These are phyloP conservation scores for Cacoxenus indagator DNA, from an alignment of 2,888 invertebrate species.

Conservation along the genomic window DNA sequence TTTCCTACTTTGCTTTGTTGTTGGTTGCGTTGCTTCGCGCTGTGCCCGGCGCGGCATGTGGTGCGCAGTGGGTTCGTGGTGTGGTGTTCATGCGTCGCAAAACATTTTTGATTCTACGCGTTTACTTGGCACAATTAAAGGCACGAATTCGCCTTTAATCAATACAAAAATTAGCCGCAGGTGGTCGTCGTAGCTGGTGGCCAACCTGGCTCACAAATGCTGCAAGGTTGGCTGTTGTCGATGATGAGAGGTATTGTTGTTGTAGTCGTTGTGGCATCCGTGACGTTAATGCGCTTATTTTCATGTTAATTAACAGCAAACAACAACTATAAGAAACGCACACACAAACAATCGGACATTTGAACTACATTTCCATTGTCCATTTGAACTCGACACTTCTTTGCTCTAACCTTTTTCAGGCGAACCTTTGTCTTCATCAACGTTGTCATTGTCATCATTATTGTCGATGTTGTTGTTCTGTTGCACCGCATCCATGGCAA, in stretches of 20 bases:
- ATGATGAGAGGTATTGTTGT: too few species aligned
- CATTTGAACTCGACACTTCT: slow-evolving; percentile 8
- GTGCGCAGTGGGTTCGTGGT: background rate
- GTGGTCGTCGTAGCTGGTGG: background rate
- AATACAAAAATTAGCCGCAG: background rate
- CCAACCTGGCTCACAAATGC: background rate
- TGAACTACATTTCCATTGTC: background rate
- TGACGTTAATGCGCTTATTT: slow-evolving; percentile 57
- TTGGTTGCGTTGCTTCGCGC: background rate
- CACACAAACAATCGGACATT: slow-evolving; percentile 10
- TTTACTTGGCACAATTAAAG: background rate
- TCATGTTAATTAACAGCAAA: slow-evolving; percentile 57
- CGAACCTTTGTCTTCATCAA: slow-evolving; percentile 18
- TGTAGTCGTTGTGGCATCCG: slow-evolving; percentile 32
- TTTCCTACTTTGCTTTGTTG: background rate
- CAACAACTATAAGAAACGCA: slow-evolving; percentile 4
- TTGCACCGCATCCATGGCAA: background rate
- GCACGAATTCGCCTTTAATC: slow-evolving; percentile 2
- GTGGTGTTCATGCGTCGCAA: background rate
- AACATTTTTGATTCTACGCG: background rate
- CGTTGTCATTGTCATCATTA: slow-evolving; percentile 29
- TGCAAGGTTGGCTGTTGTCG: too few species aligned
- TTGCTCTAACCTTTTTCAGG: background rate
- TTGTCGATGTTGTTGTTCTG: background rate
- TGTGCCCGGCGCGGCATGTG: too few species aligned